Evolutionary conservation across 2,888 invertebrate genomes (phyloP).

Genomic region (Chalcis sispes): DNA sequence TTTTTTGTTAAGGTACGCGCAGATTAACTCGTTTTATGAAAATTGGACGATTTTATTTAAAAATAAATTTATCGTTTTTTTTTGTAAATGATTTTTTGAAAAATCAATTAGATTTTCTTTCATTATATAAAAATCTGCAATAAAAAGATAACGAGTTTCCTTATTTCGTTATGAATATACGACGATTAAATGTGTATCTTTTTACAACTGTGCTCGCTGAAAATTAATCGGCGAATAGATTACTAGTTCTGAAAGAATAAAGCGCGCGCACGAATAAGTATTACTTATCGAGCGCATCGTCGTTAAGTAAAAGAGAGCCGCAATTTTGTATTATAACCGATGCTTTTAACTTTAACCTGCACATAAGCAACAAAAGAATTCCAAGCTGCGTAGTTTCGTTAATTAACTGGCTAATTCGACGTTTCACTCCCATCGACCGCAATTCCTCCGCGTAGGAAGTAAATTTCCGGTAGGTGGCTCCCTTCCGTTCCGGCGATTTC

Average conservation of each 20-base stretch:
- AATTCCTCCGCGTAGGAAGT: conserved; percentile 48
- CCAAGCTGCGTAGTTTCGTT: conserved; percentile 47
- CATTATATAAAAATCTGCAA: no score
- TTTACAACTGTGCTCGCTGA: no score
- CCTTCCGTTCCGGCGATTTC: conserved; percentile 29
- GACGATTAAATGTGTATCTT: no score
- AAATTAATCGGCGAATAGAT: conserved; percentile 11
- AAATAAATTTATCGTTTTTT: no score
- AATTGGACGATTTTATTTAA: no score
- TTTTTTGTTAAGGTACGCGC: no score
- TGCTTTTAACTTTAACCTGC: background rate
- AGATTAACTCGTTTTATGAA: conserved; percentile 28
- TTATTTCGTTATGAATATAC: no score
- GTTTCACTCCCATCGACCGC: conserved; percentile 36
- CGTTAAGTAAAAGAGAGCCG: no score
- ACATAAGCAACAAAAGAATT: conserved; percentile 34
- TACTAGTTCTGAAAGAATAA: background rate
- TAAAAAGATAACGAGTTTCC: no score
- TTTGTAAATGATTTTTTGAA: no score
- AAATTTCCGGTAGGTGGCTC: conserved; percentile 53
- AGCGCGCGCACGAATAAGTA: conserved; percentile 22
- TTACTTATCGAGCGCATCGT: conserved; percentile 36
- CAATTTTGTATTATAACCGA: conserved; percentile 33
- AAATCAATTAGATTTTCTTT: no score
- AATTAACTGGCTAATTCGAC: conserved; percentile 48